Conservation (phyloP, 2,888 invertebrate species). For the Zaprionus bogoriensis region DNA sequence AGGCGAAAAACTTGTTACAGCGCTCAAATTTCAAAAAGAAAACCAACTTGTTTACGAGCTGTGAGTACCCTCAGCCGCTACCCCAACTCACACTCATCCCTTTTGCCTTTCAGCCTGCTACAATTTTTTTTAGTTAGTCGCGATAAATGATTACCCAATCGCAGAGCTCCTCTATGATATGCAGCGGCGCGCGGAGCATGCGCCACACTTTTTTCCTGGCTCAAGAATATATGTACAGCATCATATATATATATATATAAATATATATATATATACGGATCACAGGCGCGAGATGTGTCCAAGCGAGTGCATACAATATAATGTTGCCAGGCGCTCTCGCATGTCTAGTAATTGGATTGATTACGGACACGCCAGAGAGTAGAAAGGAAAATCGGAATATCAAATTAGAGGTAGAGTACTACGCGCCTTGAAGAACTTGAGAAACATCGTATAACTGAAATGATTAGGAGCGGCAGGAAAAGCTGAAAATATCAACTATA, state of each 20-base stretch:
- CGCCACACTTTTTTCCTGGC: slow-evolving; percentile 14
- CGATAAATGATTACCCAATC: slow-evolving; percentile 28
- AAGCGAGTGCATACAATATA: not conserved
- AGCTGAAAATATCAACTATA: no score
- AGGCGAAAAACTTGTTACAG: slow-evolving; percentile 22
- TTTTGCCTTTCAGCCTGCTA: not conserved
- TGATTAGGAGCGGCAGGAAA: not conserved
- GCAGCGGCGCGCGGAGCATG: slow-evolving; percentile 18
- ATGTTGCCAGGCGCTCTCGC: not conserved
- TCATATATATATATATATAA: no score
- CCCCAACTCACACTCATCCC: not conserved
- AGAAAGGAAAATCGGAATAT: not conserved
- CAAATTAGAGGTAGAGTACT: not conserved
- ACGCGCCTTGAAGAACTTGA: not conserved
- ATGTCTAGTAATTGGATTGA: not conserved
- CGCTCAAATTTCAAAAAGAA: slow-evolving; percentile 14
- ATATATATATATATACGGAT: slow-evolving; percentile 7
- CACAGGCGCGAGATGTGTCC: slow-evolving; percentile 1
- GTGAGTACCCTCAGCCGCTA: not conserved
- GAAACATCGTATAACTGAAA: not conserved
- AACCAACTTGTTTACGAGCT: slow-evolving; percentile 6
- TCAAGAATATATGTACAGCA: not conserved
- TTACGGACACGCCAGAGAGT: not conserved
- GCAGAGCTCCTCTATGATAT: slow-evolving; percentile 4
- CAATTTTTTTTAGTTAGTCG: not conserved